Conservation (phyloP, 2,113 vertebrate genomes). For the Bubo scandiacus region DNA sequence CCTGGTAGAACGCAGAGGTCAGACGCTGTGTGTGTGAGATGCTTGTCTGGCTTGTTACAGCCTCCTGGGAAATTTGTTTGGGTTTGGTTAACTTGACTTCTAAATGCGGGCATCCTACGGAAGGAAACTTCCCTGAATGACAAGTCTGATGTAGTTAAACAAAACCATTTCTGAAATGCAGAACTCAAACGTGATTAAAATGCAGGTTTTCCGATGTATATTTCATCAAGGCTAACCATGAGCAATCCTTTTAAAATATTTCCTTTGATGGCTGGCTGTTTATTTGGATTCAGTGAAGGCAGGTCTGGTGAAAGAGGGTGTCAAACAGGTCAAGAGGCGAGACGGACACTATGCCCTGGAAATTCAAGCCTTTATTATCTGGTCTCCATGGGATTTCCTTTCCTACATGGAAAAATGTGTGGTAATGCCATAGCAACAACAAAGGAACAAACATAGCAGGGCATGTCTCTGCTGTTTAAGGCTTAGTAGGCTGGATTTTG, state of each 20-base stretch:
- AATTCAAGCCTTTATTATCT: slow-evolving; percentile 77
- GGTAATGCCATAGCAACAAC: slow-evolving; percentile 65
- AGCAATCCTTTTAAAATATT: slow-evolving; percentile 15
- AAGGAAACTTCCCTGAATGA: slow-evolving; percentile 50
- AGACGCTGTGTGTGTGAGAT: accelerated
- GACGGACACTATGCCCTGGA: slow-evolving; percentile 44
- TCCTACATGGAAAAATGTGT: slow-evolving; percentile 79
- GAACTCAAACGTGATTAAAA: slow-evolving; percentile 31
- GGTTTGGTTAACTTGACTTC: slow-evolving; percentile 51
- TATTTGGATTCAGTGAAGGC: slow-evolving; percentile 39
- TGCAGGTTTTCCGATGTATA: slow-evolving; percentile 48
- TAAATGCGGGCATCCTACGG: slow-evolving; percentile 25
- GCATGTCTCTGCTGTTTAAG: slow-evolving; percentile 16
- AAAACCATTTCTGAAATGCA: slow-evolving; percentile 43
- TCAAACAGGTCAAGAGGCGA: slow-evolving; percentile 79
- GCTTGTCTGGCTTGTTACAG: neutral
- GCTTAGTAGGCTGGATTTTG: slow-evolving; percentile 8
- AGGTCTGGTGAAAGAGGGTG: slow-evolving; percentile 71
- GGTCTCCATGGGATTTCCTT: slow-evolving; percentile 74
- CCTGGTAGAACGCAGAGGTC: neutral
- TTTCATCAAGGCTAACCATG: slow-evolving; percentile 48
- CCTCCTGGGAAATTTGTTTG: slow-evolving; percentile 50
- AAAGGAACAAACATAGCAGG: slow-evolving; percentile 38
- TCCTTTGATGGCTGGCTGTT: slow-evolving; percentile 37
- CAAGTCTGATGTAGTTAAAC: slow-evolving; percentile 24